Conservation (phyloP, 2,888 invertebrate genomes). For the Ypsolopha sequella region DNA sequence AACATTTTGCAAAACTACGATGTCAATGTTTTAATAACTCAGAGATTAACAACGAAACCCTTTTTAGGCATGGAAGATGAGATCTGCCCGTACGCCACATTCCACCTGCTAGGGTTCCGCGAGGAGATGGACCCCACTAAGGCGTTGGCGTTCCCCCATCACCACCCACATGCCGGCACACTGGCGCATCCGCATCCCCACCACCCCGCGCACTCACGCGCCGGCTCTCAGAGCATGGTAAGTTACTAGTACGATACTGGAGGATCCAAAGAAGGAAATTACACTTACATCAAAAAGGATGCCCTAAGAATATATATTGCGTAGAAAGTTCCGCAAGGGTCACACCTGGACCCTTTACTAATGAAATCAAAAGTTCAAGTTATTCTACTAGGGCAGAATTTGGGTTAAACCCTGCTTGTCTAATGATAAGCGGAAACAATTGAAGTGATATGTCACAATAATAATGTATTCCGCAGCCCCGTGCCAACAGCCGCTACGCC, state of each 20-base stretch:
- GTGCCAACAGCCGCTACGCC: conserved; percentile 77
- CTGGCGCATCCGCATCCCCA: conserved; percentile 83
- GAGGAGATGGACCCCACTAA: conserved; percentile 96
- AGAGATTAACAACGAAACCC: neutral
- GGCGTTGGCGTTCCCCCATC: conserved; percentile 89
- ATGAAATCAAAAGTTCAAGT: no score
- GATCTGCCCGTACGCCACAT: conserved; percentile 96
- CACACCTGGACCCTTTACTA: no score
- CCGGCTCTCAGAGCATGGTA: conserved; percentile 92
- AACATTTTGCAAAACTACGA: no score
- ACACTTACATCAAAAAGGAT: no score
- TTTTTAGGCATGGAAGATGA: conserved; percentile 91
- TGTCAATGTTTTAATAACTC: no score
- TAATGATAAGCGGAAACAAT: no score
- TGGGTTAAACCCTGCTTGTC: no score
- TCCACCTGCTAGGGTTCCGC: conserved; percentile 94
- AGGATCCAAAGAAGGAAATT: no score
- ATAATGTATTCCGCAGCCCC: conserved; percentile 45
- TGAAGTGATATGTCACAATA: no score
- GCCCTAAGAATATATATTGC: no score
- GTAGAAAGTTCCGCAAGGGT: no score
- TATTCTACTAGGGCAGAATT: no score
- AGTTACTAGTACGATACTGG: conserved; percentile 15
- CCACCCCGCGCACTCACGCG: conserved; percentile 83
- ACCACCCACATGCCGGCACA: conserved; percentile 86